Evolutionary conservation across 1,140 invertebrate species (phyloP).

Genomic region (Zaprionus capensis): DNA sequence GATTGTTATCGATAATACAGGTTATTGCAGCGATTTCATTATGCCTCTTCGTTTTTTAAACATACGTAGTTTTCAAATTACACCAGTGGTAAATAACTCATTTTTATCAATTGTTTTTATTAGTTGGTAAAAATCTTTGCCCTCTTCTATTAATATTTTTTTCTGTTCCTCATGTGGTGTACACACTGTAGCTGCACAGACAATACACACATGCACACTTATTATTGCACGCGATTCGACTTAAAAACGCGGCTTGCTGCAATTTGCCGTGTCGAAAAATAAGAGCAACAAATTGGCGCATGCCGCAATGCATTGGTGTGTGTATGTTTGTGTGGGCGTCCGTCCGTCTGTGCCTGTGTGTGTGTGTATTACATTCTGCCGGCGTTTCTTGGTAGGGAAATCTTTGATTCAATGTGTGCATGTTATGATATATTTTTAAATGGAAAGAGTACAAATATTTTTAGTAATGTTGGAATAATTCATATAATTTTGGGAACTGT

Average conservation of each 20-base stretch:
- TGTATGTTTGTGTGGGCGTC: conserved; percentile 15
- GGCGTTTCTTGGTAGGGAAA: conserved; percentile 4
- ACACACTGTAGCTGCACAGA: not conserved
- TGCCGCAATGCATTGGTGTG: conserved; percentile 8
- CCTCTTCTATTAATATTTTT: not conserved
- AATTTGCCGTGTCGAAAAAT: conserved; percentile 39
- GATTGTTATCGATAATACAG: not conserved
- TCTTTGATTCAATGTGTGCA: not conserved
- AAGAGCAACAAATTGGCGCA: conserved; percentile 30
- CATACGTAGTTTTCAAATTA: too few relatives aligned
- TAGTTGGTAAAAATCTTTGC: too few relatives aligned
- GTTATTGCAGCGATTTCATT: too few relatives aligned
- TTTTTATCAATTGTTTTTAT: too few relatives aligned
- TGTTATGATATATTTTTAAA: not conserved
- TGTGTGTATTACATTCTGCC: not conserved
- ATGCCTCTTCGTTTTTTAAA: too few relatives aligned
- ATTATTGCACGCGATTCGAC: conserved; percentile 8
- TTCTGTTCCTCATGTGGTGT: not conserved
- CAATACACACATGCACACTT: not conserved
- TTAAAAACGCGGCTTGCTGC: conserved; percentile 16
- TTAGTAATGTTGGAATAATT: not conserved
- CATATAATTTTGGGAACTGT: not conserved
- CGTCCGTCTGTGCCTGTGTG: conserved; percentile 6
- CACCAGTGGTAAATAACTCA: too few relatives aligned
- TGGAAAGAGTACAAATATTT: not conserved